Conservation (phyloP, 2,888 invertebrate species). For the Pollenia labialis region DNA sequence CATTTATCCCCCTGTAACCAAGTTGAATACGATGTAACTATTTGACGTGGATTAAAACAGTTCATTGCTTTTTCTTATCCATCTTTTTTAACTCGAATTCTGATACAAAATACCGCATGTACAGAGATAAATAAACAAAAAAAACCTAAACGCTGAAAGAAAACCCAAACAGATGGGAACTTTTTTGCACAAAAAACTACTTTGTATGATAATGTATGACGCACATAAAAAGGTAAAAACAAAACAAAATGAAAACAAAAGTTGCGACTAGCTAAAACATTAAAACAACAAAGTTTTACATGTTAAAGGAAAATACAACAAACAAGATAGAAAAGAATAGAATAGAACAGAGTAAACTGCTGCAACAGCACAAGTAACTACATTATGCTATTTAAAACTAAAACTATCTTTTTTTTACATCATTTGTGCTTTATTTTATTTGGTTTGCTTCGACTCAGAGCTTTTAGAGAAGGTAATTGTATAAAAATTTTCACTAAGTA, state of each 20-base stretch:
- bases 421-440: slow-evolving; percentile 6
- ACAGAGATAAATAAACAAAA: too few relatives aligned
- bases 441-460: neutral
- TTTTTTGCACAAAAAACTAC: slow-evolving; percentile 21
- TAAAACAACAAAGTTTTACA: slow-evolving; percentile 47
- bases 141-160: slow-evolving; percentile 6
- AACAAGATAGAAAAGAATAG: neutral
- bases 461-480: slow-evolving; percentile 37
- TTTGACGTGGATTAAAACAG: slow-evolving; percentile 42
- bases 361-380: slow-evolving; percentile 24
- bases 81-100: neutral
- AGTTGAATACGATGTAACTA: slow-evolving; percentile 33
- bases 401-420: slow-evolving; percentile 9
- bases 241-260: slow-evolving; percentile 29
- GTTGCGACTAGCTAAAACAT: slow-evolving; percentile 25
- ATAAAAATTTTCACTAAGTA: slow-evolving; percentile 32
- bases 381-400: slow-evolving; percentile 30
- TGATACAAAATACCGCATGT: slow-evolving; percentile 32
- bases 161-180: slow-evolving; percentile 41
- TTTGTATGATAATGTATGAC: slow-evolving; percentile 61
- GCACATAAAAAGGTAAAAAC: slow-evolving; percentile 47
- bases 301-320: slow-evolving; percentile 14
- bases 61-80: slow-evolving; percentile 26
- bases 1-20: neutral
- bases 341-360: slow-evolving; percentile 19